A percentile compares a stretch with the other conserved stretches of the same genome.
These are phyloP conservation scores for Cheumatopsyche charites DNA, from an alignment of 1,140 invertebrate species.

Conservation along the genomic window DNA sequence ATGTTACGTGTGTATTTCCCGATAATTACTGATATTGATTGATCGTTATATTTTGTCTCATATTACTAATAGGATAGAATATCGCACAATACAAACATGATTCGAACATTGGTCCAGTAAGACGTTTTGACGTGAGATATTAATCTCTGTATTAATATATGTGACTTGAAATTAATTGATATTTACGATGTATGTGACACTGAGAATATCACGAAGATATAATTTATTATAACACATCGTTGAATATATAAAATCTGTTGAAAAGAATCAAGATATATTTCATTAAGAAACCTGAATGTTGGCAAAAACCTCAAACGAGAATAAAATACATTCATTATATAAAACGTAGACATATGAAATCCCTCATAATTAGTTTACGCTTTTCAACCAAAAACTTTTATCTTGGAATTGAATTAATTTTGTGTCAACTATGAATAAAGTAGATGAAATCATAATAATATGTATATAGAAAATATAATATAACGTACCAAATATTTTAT, in stretches of 20 bases:
- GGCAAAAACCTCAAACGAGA: not conserved
- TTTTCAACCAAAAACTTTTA: slow-evolving; percentile 9
- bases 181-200: too few species aligned
- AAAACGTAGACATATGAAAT: slow-evolving; percentile 8
- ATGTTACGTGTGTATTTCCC: too few species aligned
- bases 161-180: too few species aligned
- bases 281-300: not conserved
- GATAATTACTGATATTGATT: not conserved
- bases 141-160: slow-evolving; percentile 18
- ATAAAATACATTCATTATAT: not conserved
- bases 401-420: slow-evolving; percentile 8
- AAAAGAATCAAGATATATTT: not conserved
- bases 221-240: too few species aligned
- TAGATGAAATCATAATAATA: too few species aligned
- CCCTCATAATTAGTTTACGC: slow-evolving; percentile 15
- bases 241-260: not conserved
- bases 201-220: too few species aligned
- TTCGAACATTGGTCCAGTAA: not conserved
- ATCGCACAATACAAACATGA: slow-evolving; percentile 1
- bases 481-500: too few species aligned
- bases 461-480: too few species aligned
- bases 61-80: not conserved
- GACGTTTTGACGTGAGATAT: slow-evolving; percentile 13
- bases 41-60: not conserved
- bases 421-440: not conserved